Evolutionary conservation across 2,113 vertebrate genomes (phyloP).

Genomic region (Eptesicus fuscus): DNA sequence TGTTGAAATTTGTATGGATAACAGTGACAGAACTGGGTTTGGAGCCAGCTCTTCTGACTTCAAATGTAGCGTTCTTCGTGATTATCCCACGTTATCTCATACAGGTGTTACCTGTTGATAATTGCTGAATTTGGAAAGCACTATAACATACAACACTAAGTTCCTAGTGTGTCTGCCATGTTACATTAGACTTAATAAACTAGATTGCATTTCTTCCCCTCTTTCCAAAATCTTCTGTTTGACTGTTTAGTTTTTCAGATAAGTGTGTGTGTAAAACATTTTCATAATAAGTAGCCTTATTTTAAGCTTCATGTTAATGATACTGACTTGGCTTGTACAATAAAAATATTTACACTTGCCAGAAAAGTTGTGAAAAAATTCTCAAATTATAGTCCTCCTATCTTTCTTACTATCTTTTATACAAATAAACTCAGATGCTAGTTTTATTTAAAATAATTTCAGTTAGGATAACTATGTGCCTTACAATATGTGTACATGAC

Average conservation of each 20-base stretch:
- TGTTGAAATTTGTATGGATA: neutral
- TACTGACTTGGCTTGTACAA: neutral
- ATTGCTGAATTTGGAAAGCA: neutral
- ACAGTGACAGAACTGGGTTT: neutral
- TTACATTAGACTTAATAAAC: neutral
- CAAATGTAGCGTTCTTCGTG: neutral
- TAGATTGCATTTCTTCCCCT: neutral
- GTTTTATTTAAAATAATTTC: conserved; percentile 61
- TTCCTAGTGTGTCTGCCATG: neutral
- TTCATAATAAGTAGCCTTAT: neutral
- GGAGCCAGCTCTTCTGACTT: neutral
- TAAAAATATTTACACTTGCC: conserved; percentile 40
- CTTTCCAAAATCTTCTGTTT: neutral
- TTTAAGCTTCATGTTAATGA: conserved; percentile 5
- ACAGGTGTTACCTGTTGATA: neutral
- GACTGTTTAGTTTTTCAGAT: neutral
- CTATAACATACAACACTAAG: neutral
- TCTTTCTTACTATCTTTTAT: neutral
- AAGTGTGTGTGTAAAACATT: neutral
- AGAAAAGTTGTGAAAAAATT: conserved; percentile 30
- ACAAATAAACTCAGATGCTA: conserved; percentile 9
- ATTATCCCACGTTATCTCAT: neutral
- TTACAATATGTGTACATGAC: conserved; percentile 33
- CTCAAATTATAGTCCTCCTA: neutral
- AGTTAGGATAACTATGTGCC: conserved; percentile 15